These are phyloP conservation scores for Bombus confusus DNA, from an alignment of 1,140 invertebrate species.

Conservation along the genomic window DNA sequence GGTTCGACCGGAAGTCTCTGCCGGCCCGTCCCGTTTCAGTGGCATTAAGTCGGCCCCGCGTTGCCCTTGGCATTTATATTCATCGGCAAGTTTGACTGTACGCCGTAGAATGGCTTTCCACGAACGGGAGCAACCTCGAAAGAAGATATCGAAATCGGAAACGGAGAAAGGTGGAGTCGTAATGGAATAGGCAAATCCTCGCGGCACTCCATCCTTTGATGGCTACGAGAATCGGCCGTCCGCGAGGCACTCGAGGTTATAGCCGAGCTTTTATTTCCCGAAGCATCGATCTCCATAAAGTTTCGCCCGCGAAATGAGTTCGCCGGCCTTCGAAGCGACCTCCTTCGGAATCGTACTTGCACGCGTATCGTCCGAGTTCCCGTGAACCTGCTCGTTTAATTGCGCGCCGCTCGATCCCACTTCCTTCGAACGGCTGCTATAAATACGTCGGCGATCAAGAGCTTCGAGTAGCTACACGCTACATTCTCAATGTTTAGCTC, in stretches of 20 bases:
- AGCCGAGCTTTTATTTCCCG: conserved; percentile 23
- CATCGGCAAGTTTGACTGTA: conserved; percentile 68
- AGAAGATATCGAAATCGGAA: conserved; percentile 37
- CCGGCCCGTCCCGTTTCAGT: conserved; percentile 29
- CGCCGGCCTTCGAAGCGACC: neutral
- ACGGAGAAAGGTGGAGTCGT: neutral
- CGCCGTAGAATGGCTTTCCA: conserved; percentile 34
- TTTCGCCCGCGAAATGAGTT: conserved; percentile 16
- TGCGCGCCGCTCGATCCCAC: neutral
- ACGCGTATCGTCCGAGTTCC: conserved; percentile 5
- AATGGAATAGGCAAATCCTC: conserved; percentile 65
- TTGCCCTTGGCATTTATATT: conserved; percentile 65
- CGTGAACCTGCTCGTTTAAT: neutral
- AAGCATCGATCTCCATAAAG: conserved; percentile 29
- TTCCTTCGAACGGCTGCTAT: neutral
- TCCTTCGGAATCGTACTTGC: conserved; percentile 4
- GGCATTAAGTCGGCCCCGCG: conserved; percentile 51
- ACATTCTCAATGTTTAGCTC: neutral
- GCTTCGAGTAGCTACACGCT: neutral
- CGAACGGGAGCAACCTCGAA: neutral
- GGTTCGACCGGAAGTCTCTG: conserved; percentile 9
- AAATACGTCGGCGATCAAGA: neutral
- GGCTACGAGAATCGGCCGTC: neutral
- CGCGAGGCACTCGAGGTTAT: conserved; percentile 14
- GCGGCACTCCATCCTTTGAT: conserved; percentile 7